These are phyloP conservation scores for Unio pictorum DNA, from an alignment of 2,888 invertebrate species.

Conservation along the genomic window DNA sequence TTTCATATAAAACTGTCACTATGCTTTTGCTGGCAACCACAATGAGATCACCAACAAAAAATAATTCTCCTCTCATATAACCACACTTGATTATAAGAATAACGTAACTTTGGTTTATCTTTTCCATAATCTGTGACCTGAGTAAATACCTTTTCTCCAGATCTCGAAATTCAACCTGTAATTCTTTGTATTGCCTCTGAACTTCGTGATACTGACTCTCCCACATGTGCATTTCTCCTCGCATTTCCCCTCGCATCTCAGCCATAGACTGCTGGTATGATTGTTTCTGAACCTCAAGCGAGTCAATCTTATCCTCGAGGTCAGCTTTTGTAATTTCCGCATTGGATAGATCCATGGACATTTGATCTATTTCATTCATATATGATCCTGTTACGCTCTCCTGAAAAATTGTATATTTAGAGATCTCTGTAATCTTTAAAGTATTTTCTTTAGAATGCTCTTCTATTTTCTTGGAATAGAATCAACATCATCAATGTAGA, in stretches of 20 bases:
- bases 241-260: conserved; percentile 49
- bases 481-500: too few relatives aligned
- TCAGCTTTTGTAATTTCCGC: conserved; percentile 47
- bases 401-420: too few relatives aligned
- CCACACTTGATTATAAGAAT: too few relatives aligned
- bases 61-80: too few relatives aligned
- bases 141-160: conserved; percentile 47
- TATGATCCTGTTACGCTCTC: too few relatives aligned
- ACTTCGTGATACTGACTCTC: conserved; percentile 45
- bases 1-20: too few relatives aligned
- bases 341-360: conserved; percentile 42
- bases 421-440: too few relatives aligned
- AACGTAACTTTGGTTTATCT: too few relatives aligned
- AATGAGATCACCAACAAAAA: too few relatives aligned
- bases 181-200: conserved; percentile 35
- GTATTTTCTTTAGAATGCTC: too few relatives aligned
- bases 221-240: conserved; percentile 50
- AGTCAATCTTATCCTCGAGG: conserved; percentile 48
- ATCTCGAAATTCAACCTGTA: conserved; percentile 39
- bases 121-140: neutral
- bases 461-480: too few relatives aligned
- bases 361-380: conserved; percentile 31
- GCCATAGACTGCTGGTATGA: conserved; percentile 50
- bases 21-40: too few relatives aligned
- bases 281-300: conserved; percentile 51